A percentile compares a stretch with the other conserved stretches of the same genome.
Conservation (phyloP, 1,140 invertebrate genomes). For the Orchestia grillus region DNA sequence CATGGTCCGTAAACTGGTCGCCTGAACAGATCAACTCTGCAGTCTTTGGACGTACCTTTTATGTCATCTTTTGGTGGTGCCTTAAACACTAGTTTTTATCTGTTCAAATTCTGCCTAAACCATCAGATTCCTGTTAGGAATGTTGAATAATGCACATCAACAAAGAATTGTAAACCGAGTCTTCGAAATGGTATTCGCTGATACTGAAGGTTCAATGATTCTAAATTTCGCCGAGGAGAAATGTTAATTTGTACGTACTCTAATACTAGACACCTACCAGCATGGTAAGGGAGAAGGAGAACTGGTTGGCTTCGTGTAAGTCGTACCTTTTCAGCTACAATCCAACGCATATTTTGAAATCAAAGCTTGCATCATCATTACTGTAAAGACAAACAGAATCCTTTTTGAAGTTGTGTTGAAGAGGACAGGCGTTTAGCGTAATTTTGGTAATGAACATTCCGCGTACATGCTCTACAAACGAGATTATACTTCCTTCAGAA, state of each 20-base stretch:
- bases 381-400: background rate
- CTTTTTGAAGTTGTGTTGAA: background rate
- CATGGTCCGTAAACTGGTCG: conserved; percentile 91
- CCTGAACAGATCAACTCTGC: background rate
- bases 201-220: background rate
- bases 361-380: background rate
- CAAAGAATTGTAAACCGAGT: background rate
- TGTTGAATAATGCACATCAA: background rate
- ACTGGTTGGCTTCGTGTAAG: background rate
- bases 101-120: background rate
- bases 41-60: background rate
- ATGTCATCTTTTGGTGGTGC: background rate
- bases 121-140: background rate
- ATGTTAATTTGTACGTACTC: background rate
- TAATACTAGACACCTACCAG: background rate
- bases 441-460: background rate
- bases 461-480: background rate
- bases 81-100: background rate
- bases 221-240: background rate
- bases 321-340: background rate
- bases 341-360: background rate
- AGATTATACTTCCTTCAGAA: background rate
- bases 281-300: background rate
- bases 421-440: background rate
- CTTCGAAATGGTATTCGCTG: background rate